phyloP scores from a whole-genome alignment of 2,888 invertebrate genomes.

The Philaethria dido region DNA sequence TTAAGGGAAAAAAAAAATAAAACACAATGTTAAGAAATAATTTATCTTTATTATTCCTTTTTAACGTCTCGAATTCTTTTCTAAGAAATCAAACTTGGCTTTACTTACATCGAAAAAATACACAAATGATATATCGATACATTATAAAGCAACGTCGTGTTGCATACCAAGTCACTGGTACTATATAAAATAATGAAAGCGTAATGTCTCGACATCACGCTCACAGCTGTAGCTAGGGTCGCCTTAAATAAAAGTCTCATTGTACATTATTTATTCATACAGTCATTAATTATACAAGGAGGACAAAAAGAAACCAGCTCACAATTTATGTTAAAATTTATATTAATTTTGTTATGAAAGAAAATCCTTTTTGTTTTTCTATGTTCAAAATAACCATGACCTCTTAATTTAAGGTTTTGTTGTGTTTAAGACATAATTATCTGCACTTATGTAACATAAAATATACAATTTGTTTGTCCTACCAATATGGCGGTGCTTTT shows the following conservation, averaged over 20 bases:
- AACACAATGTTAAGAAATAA: constrained; percentile 80
- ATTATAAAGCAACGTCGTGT: constrained; percentile 68
- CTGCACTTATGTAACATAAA: background rate
- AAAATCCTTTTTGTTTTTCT: background rate
- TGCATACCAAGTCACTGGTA: constrained; percentile 64
- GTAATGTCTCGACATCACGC: constrained; percentile 48
- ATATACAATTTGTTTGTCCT: background rate
- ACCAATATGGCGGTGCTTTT: background rate
- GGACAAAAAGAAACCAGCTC: background rate
- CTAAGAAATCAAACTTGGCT: constrained; percentile 82
- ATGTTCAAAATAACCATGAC: background rate
- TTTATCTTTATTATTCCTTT: constrained; percentile 81
- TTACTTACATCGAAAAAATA: constrained; percentile 83
- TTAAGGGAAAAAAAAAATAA: constrained; percentile 55
- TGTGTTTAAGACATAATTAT: background rate
- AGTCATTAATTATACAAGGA: constrained; percentile 2
- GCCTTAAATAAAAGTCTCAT: background rate
- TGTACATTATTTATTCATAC: background rate
- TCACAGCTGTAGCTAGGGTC: constrained; percentile 13
- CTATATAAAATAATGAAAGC: constrained; percentile 59
- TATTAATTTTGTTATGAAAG: background rate
- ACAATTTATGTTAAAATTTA: background rate
- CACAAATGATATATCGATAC: constrained; percentile 78
- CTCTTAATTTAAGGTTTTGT: too few relatives aligned
- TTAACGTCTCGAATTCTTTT: constrained; percentile 80